Base-by-base conservation (phyloP, 2,888 invertebrate species). In the Aricia artaxerxes region DNA sequence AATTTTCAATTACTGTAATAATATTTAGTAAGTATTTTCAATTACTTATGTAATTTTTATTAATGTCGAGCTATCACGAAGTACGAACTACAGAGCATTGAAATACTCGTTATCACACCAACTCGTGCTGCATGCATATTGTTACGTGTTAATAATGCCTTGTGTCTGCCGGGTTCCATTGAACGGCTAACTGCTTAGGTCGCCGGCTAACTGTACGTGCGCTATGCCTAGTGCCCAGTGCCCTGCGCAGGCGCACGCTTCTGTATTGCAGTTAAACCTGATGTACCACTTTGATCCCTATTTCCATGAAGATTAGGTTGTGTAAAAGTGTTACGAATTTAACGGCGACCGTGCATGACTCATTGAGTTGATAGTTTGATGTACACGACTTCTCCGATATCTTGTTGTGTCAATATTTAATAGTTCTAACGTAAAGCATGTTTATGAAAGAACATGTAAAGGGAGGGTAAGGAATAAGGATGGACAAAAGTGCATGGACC, bases 31-130 rank as follows among this genome's bases (percentile, higher is more conserved):
- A 61, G 9, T 64, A 31, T 11, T 31, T 9, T 64, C 4, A 24
- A 64, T 24, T 69, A 35, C 35, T 35, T 38, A 69, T 35, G 69
- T 69, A 35, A 69, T 69, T 35, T 69, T 69, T 69, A 69, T 69
- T 69, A 69, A 69, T 35, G 35, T 69, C 4, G 9, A 69, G 35
- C 35, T 31, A 24, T 69, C 69, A 69, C 69, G 69, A 69, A 24
- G 11, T 31, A 13, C 69, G 69, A 69, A 24, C 31, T 31, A 13
- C 69, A 35, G 35, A 69, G 35, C 69, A 5, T 69, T 69, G 69
- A 35, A 69, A 38, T 38, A 38, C 35, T 38, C 69, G 69, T 69
- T 38, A 69, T 69, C 69, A 35, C 35, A 16, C 35, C 69, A 69
- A 35, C 6, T 69, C 69, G 35, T 16, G 69, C 69, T 5, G 24